Evolutionary conservation across 1,140 invertebrate species (phyloP).

Genomic region (Zaprionus africanus): DNA sequence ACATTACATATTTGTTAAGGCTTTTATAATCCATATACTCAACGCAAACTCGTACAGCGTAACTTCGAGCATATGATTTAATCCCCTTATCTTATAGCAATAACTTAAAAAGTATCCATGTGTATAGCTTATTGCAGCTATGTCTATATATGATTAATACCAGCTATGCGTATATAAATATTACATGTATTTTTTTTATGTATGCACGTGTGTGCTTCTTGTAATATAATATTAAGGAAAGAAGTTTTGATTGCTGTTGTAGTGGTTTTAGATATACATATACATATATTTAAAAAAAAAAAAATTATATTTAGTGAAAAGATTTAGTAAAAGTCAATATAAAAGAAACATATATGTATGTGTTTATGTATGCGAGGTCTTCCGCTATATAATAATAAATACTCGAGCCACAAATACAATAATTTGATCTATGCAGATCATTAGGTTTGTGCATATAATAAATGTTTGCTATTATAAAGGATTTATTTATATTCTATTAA

Average conservation of each 20-base stretch:
- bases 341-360: constrained; percentile 12
- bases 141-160: constrained; percentile 1
- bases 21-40: not conserved
- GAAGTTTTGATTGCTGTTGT: not conserved
- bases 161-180: not conserved
- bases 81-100: not conserved
- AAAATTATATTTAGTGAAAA: not conserved
- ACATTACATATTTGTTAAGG: not conserved
- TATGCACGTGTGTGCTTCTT: not conserved
- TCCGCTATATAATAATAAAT: too few species aligned
- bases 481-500: not conserved
- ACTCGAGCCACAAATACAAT: not conserved
- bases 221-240: not conserved
- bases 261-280: not conserved
- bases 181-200: not conserved
- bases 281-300: not conserved
- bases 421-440: not conserved
- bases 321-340: too few species aligned
- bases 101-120: not conserved
- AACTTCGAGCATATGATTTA: not conserved
- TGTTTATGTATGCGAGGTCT: not conserved
- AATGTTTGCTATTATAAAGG: not conserved
- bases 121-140: not conserved
- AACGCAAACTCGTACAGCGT: not conserved
- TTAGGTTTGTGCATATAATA: not conserved